Evolutionary conservation across 2,113 vertebrate genomes (phyloP).

Genomic region (Neofelis nebulosa): DNA sequence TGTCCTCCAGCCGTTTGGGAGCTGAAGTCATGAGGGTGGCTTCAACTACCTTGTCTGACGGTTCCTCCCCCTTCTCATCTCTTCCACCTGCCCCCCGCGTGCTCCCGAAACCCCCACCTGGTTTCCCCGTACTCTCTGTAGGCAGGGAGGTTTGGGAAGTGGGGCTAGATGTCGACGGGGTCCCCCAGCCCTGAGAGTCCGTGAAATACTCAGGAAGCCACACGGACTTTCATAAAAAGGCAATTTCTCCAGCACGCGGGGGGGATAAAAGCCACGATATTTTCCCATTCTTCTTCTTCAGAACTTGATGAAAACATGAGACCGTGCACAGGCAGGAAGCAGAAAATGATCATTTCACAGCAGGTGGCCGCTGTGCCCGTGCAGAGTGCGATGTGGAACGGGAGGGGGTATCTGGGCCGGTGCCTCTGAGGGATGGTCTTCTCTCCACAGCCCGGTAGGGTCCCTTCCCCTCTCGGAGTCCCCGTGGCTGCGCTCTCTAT

Average conservation of each 20-base stretch:
- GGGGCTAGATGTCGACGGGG: not conserved
- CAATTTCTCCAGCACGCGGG: conserved; percentile 63
- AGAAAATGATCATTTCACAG: conserved; percentile 51
- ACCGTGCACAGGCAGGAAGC: conserved; percentile 41
- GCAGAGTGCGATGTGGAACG: rapidly evolving
- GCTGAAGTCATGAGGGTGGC: rapidly evolving
- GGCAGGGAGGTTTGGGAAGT: not conserved
- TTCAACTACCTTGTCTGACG: rapidly evolving
- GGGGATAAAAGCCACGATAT: conserved; percentile 15
- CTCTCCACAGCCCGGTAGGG: not conserved
- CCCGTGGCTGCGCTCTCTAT: rapidly evolving
- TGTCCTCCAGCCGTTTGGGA: not conserved
- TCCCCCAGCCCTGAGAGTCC: not conserved
- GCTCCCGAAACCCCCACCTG: rapidly evolving
- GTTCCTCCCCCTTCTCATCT: rapidly evolving
- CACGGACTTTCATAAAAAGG: conserved; percentile 65
- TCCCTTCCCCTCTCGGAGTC: not conserved
- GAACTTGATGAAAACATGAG: conserved; percentile 67
- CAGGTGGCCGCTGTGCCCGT: not conserved
- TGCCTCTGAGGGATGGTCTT: conserved; percentile 62
- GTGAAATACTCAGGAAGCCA: not conserved
- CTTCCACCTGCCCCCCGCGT: too few species aligned
- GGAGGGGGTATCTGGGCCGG: not conserved
- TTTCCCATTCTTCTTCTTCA: conserved; percentile 56
- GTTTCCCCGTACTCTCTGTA: not conserved